Base-by-base conservation (phyloP, 2,888 invertebrate species). In the Bursaphelenchus okinawaensis region DNA sequence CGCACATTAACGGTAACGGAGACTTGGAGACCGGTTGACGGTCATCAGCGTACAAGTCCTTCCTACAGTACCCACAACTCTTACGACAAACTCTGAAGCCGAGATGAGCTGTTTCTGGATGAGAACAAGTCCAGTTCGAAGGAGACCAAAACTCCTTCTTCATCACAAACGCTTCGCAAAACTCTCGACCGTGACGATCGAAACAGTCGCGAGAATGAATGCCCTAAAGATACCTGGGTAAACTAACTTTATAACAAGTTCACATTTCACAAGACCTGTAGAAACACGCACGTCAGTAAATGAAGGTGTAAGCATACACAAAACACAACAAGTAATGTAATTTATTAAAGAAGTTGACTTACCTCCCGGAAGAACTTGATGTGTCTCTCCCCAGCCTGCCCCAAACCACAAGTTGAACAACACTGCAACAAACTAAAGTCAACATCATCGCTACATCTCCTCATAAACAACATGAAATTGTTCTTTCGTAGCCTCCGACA, bases 31-130 rank as follows among this genome's bases (percentile, higher is more conserved):
- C 60, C n/a, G 60, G 61, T 16, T 20, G 20, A 12, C 22, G 61
- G 19, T 59, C 59, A n/a, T 59, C 68, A 20, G 27, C 26, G 63
- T 78, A 78, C 52, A 78, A 70, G 56, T 76, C 74, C n/a, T 68
- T 27, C 19, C 72, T 68, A 55, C 79, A 79, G 67, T 72, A 78
- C 40, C 76, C 75, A 68, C 79, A 79, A 16, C 75, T 77, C 63
- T 75, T 75, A 28, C 78, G 65, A 58, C 78, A 79, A 51, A 78
- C 73, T 65, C 79, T 68, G 69, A 78, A 78, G 6, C 77, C 77
- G 51, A 78, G 60, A 54, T 71, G 71, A 26, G 78, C 77, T 23
- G 68, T 71, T 40, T 75, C 72, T 8, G 77, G 78, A 12, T 40
- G 40, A 52, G 69, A 69, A 65, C 78, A 78, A 26, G 76, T 73